phyloP scores from a whole-genome alignment of 2,797 vertebrate genomes.

The Jordanella pulchra region DNA sequence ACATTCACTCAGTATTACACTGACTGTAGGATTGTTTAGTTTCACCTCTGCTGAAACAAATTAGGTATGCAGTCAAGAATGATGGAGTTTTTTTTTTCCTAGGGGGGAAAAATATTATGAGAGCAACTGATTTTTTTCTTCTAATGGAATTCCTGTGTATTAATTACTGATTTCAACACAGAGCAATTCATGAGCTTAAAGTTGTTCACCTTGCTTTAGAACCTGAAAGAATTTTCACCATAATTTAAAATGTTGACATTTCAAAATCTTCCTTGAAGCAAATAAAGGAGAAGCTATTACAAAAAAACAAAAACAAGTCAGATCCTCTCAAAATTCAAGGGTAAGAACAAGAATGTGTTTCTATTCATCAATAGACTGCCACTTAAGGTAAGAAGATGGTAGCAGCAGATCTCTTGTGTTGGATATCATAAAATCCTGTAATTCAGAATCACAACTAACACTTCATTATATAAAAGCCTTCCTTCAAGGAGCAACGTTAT shows the following conservation, averaged over 20 bases:
- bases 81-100: background rate
- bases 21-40: background rate
- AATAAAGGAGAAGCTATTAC: background rate
- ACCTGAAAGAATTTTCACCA: background rate
- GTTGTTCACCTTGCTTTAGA: background rate
- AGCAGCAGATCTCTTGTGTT: conserved; percentile 13
- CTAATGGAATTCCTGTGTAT: background rate
- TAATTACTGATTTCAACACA: conserved; percentile 1
- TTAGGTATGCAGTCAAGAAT: background rate
- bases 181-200: background rate
- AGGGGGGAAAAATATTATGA: background rate
- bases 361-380: conserved; percentile 7
- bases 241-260: background rate
- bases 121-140: background rate
- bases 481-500: conserved; percentile 17
- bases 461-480: conserved; percentile 12
- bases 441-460: conserved; percentile 14
- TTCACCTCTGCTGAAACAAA: background rate
- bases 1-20: conserved; percentile 6
- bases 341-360: conserved; percentile 5
- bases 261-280: background rate
- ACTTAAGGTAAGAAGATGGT: conserved; percentile 13
- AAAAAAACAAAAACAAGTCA: conserved; percentile 1
- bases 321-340: conserved; percentile 14
- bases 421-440: background rate